phyloP scores from a whole-genome alignment of 2,797 vertebrate species.

The Notolabrus celidotus region DNA sequence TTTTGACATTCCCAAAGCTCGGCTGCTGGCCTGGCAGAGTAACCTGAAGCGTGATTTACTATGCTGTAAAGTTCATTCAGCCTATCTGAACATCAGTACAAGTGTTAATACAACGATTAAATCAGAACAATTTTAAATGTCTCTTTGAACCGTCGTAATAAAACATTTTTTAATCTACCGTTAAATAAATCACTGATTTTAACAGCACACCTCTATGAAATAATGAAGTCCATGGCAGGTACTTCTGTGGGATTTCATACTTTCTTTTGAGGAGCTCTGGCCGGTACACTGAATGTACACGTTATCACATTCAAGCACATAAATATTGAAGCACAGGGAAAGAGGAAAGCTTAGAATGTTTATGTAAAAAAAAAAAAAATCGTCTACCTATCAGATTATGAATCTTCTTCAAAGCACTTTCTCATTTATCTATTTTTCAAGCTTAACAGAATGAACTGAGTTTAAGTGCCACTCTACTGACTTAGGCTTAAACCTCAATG shows the following conservation, averaged over 20 bases:
- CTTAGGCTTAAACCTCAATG: conserved; percentile 8
- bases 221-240: background rate
- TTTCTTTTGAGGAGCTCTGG: no score
- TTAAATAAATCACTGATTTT: no score
- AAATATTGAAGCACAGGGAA: no score
- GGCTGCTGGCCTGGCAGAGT: conserved; percentile 66
- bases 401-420: no score
- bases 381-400: no score
- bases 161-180: no score
- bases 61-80: conserved; percentile 43
- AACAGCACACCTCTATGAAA: conserved; percentile 5
- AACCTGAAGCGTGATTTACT: conserved; percentile 62
- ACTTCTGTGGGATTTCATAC: background rate
- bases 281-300: no score
- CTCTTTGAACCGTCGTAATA: no score
- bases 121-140: background rate
- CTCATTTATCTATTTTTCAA: background rate
- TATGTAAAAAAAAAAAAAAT: no score
- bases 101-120: conserved; percentile 28
- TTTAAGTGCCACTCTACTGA: conserved; percentile 6
- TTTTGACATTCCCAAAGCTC: conserved; percentile 75
- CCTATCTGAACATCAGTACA: conserved; percentile 40
- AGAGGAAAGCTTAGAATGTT: no score
- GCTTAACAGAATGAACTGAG: conserved; percentile 21
- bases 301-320: no score